These are phyloP conservation scores for Anarrhichthys ocellatus DNA, from an alignment of 2,113 vertebrate genomes.

Conservation along the genomic window DNA sequence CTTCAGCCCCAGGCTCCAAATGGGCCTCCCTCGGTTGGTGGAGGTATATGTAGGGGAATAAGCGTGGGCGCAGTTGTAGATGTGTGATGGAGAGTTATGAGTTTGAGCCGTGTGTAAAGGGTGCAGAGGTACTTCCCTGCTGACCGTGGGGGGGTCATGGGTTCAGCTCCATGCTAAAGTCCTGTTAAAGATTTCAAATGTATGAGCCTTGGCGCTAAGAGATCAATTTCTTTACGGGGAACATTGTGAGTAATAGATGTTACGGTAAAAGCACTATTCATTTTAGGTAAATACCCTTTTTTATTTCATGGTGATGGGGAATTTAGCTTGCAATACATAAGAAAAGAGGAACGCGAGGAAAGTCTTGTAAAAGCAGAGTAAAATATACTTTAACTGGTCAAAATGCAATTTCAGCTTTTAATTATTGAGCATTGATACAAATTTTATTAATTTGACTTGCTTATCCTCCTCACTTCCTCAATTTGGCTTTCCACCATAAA, in stretches of 20 bases:
- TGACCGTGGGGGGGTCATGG: slow-evolving; percentile 24
- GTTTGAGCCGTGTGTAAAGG: slow-evolving; percentile 33
- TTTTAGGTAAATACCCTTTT: slow-evolving; percentile 29
- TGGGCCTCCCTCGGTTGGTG: slow-evolving; percentile 39
- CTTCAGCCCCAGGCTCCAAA: slow-evolving; percentile 43
- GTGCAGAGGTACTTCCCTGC: slow-evolving; percentile 17
- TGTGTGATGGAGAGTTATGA: slow-evolving; percentile 68
- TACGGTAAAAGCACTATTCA: slow-evolving; percentile 16
- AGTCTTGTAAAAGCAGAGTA: slow-evolving; percentile 29
- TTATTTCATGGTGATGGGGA: slow-evolving; percentile 26
- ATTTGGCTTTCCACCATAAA: slow-evolving; percentile 11
- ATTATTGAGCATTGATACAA: slow-evolving; percentile 36
- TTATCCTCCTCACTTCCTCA: slow-evolving; percentile 1
- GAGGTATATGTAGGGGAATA: neutral
- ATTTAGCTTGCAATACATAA: slow-evolving; percentile 6
- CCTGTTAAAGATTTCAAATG: slow-evolving; percentile 36
- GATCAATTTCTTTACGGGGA: neutral
- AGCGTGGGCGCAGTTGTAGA: slow-evolving; percentile 9
- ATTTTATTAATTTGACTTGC: slow-evolving; percentile 35
- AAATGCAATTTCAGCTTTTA: slow-evolving; percentile 9
- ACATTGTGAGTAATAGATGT: slow-evolving; percentile 25
- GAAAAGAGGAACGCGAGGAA: slow-evolving; percentile 5
- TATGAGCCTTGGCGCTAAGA: slow-evolving; percentile 3
- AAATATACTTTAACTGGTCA: slow-evolving; percentile 34
- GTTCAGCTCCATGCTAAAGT: slow-evolving; percentile 38